Percentiles rank a stretch among this genome's conserved stretches.
phyloP scores from a whole-genome alignment of 2,113 vertebrate genomes.

The Dicerorhinus sumatrensis region DNA sequence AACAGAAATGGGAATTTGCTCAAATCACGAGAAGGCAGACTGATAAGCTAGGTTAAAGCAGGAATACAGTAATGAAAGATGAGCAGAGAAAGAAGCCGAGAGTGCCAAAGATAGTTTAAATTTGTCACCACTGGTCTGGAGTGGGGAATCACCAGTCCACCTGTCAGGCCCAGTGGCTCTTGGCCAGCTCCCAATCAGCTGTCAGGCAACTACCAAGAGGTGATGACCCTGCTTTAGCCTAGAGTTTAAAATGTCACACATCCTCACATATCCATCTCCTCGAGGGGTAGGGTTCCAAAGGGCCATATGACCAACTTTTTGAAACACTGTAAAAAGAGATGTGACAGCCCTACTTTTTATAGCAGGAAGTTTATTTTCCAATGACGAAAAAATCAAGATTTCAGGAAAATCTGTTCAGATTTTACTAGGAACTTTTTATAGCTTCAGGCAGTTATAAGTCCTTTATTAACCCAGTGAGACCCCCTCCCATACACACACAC shows the following conservation, averaged over 20 bases:
- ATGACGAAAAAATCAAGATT: neutral
- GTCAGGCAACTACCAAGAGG: neutral
- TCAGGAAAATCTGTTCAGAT: conserved; percentile 14
- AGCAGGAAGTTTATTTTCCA: neutral
- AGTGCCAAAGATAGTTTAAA: conserved; percentile 31
- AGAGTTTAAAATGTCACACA: conserved; percentile 29
- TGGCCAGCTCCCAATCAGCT: neutral
- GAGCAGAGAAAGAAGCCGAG: neutral
- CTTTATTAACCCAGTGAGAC: neutral
- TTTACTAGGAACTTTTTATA: conserved; percentile 24
- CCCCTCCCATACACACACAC: neutral
- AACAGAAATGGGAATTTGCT: conserved; percentile 23
- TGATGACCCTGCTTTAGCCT: neutral
- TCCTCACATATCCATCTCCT: neutral
- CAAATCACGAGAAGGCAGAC: neutral
- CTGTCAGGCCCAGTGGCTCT: neutral
- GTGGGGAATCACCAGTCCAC: neutral
- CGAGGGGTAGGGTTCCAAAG: neutral
- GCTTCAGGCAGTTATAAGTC: neutral
- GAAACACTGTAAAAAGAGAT: neutral
- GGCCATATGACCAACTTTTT: neutral
- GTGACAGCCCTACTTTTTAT: neutral
- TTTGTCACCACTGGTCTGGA: neutral
- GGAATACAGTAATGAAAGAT: neutral
- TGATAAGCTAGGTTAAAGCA: neutral